Base-by-base conservation (phyloP, 2,113 vertebrate species). In the Corvus moneduloides region DNA sequence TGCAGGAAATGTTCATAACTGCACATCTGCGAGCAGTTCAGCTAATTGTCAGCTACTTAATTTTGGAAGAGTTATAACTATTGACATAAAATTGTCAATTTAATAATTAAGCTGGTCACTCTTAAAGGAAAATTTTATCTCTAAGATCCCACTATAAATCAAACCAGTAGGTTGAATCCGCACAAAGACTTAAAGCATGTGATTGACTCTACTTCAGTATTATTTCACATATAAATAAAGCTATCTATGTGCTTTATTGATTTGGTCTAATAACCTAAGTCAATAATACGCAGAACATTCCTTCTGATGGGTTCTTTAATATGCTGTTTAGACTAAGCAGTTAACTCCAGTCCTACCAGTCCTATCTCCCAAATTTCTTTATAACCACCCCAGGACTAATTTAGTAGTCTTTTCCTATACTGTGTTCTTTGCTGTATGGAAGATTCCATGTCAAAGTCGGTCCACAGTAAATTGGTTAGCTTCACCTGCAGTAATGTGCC, bases 1-100 rank as follows among this genome's bases (percentile, higher is more conserved):
- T 3, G 8, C 16, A 46, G 59, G 75, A 79, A 87, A 21, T 75
- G 33, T 61, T 90, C 43, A 28, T 72, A 78, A 93, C 61, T 81
- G 13, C 64, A 52, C 12, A 27, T 63, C 44, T 52, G 27, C 3
- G 12, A 87, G 41, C 5, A 8, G 37, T 74, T 90, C 58, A 74
- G 35, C 30, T 80, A 92, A 73, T 77, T 77, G 22, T 83, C 51
- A 80, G 35, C 85, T 97, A n/a, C 33, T 92, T 85, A 21, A 63
- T 90, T 90, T 89, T 64, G 69, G 37, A 49, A 82, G 41, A 71
- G 21, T 87, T 94, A 52, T 35, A 78, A 62, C n/a, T 93, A 68
- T 87, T 79, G 80, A 82, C 32, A 73, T 72, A 48, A 62, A 94
- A n/a, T 48, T 84, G 49, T 54, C 89, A 89, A 87, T 96, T 86